phyloP scores from a whole-genome alignment of 2,888 invertebrate species.

The Stenodera caucasica region DNA sequence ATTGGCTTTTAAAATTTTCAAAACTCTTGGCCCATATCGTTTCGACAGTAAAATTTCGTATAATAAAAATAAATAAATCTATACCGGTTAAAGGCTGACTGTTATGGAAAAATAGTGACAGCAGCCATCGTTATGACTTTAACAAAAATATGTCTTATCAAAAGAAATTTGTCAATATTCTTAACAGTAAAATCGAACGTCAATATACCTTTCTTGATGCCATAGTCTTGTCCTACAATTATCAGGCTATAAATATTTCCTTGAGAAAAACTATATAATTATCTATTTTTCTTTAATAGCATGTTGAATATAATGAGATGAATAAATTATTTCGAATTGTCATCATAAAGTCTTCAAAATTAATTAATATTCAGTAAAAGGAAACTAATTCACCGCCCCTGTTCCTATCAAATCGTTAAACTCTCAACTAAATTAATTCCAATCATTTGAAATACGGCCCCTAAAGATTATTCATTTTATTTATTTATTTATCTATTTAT shows the following conservation, averaged over 20 bases:
- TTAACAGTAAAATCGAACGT: neutral
- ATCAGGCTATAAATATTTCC: neutral
- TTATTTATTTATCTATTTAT: slow-evolving; percentile 15
- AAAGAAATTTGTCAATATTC: neutral
- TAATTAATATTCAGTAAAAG: neutral
- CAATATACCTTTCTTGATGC: neutral
- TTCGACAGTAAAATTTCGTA: slow-evolving; percentile 34
- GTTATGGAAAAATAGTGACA: slow-evolving; percentile 10
- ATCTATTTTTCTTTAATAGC: neutral
- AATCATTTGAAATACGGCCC: slow-evolving; percentile 14
- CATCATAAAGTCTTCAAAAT: too few species aligned
- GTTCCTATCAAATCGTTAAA: slow-evolving; percentile 12
- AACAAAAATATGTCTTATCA: neutral
- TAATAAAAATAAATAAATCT: slow-evolving; percentile 5
- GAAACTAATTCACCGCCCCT: neutral
- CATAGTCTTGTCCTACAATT: neutral
- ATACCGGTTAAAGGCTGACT: slow-evolving; percentile 15
- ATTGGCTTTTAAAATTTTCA: slow-evolving; percentile 43
- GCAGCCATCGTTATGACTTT: neutral
- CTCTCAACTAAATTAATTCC: slow-evolving; percentile 19
- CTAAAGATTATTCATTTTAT: slow-evolving; percentile 8
- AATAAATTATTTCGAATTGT: too few species aligned
- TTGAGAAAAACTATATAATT: neutral
- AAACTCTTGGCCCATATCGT: slow-evolving; percentile 30
- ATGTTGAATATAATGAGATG: neutral